phyloP scores from a whole-genome alignment of 1,140 invertebrate genomes.

The Drosophila sulfurigaster region DNA sequence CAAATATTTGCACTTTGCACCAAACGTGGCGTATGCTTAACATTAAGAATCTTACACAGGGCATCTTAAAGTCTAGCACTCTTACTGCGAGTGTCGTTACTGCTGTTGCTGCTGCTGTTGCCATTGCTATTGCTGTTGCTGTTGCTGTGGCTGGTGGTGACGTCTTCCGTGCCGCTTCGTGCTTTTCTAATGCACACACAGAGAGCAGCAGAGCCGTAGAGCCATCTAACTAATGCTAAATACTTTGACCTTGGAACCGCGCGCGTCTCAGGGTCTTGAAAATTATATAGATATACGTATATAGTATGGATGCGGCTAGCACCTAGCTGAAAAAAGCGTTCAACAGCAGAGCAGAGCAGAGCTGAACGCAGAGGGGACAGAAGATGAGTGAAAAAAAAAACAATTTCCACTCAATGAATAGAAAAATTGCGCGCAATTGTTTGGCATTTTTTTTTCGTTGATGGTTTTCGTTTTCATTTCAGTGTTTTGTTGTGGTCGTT shows the following conservation, averaged over 20 bases:
- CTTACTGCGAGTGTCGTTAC: neutral
- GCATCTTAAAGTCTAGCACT: neutral
- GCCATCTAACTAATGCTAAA: constrained; percentile 68
- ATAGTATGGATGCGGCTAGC: constrained; percentile 46
- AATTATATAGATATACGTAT: constrained; percentile 63
- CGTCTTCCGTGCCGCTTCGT: constrained; percentile 79
- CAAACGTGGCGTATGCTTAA: neutral
- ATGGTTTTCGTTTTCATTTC: constrained; percentile 10
- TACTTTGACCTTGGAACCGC: constrained; percentile 75
- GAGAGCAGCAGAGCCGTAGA: constrained; percentile 37
- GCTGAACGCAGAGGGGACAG: constrained; percentile 1
- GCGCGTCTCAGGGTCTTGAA: constrained; percentile 76
- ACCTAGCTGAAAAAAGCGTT: constrained; percentile 49
- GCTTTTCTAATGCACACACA: constrained; percentile 77
- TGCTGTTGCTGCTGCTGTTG: constrained; percentile 1
- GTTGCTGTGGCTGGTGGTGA: constrained; percentile 51
- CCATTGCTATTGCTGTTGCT: constrained; percentile 19
- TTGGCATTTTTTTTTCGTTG: constrained; percentile 46
- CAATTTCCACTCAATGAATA: constrained; percentile 83
- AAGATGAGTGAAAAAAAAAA: constrained; percentile 35
- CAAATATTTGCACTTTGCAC: neutral
- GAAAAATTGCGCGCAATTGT: constrained; percentile 81
- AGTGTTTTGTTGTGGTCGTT: constrained; percentile 33
- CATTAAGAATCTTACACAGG: neutral
- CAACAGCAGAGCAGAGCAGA: constrained; percentile 4